phyloP scores from a whole-genome alignment of 2,888 invertebrate genomes.

The Branchipolynoe longqiensis region DNA sequence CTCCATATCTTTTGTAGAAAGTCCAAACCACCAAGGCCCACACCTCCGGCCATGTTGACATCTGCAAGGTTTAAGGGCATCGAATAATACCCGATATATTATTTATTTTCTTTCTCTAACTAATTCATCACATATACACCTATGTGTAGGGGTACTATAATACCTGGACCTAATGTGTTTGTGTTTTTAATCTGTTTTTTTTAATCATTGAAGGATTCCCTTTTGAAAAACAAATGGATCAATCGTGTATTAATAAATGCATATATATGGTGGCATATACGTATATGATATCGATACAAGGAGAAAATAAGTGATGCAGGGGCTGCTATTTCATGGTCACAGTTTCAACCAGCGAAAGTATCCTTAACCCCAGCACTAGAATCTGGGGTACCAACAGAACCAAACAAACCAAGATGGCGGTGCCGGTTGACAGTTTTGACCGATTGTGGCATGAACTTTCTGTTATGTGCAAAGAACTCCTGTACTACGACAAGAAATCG shows the following conservation, averaged over 20 bases:
- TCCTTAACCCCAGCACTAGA: background rate
- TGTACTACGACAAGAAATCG: conserved; percentile 3
- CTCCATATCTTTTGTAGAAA: conserved; percentile 18
- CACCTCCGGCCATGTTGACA: conserved; percentile 33
- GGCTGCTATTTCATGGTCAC: background rate
- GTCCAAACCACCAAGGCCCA: conserved; percentile 23
- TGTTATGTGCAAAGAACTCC: conserved; percentile 65
- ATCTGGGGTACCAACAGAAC: background rate
- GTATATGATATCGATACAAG: background rate
- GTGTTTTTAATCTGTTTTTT: no score
- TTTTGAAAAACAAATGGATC: no score
- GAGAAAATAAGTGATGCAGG: background rate
- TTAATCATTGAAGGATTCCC: no score
- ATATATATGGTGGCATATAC: background rate
- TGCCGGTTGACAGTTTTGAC: conserved; percentile 77
- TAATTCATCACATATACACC: no score
- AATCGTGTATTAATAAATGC: background rate
- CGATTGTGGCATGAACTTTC: conserved; percentile 72
- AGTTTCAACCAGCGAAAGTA: no score
- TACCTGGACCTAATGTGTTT: no score
- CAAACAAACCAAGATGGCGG: conserved; percentile 64
- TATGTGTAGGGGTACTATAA: no score
- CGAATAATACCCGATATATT: background rate
- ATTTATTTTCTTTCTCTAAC: background rate
- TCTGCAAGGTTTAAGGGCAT: background rate